Evolutionary conservation across 2,888 invertebrate genomes (phyloP).

Genomic region (Drosophila atripex): DNA sequence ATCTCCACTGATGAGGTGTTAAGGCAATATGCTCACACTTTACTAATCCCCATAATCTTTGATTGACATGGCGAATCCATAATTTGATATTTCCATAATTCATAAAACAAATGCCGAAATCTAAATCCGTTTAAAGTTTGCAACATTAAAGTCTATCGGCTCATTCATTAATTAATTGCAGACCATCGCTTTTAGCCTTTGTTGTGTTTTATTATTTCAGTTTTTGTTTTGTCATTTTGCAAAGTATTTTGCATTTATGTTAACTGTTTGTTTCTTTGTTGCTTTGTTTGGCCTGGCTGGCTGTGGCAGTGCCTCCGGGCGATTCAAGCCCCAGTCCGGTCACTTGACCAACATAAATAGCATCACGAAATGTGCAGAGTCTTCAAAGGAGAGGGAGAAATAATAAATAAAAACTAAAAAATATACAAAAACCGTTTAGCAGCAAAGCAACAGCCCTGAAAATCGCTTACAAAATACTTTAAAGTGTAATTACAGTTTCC

Average conservation of each 20-base stretch:
- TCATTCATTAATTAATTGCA: slow-evolving; percentile 58
- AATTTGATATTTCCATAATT: slow-evolving; percentile 31
- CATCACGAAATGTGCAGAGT: slow-evolving; percentile 56
- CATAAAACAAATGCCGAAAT: slow-evolving; percentile 54
- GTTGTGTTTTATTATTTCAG: slow-evolving; percentile 22
- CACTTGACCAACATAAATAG: slow-evolving; percentile 77
- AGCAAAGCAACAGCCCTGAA: slow-evolving; percentile 47
- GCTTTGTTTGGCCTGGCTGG: slow-evolving; percentile 40
- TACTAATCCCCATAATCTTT: slow-evolving; percentile 15
- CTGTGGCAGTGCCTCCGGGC: slow-evolving; percentile 53
- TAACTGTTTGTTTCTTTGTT: slow-evolving; percentile 65
- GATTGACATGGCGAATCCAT: slow-evolving; percentile 35
- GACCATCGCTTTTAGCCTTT: slow-evolving; percentile 26
- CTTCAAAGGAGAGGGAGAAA: not conserved
- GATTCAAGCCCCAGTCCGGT: slow-evolving; percentile 41
- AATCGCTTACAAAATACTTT: slow-evolving; percentile 74
- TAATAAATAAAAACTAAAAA: slow-evolving; percentile 19
- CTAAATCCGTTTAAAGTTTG: slow-evolving; percentile 73
- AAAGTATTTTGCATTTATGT: slow-evolving; percentile 64
- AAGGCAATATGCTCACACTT: not conserved
- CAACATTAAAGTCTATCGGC: slow-evolving; percentile 52
- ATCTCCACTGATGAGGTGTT: too few relatives aligned
- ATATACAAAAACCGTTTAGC: slow-evolving; percentile 44
- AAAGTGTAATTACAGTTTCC: slow-evolving; percentile 75
- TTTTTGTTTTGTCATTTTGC: slow-evolving; percentile 50